These are phyloP conservation scores for Montipora efflorescens DNA, from an alignment of 64 coral and sea anemone species.

Conservation along the genomic window DNA sequence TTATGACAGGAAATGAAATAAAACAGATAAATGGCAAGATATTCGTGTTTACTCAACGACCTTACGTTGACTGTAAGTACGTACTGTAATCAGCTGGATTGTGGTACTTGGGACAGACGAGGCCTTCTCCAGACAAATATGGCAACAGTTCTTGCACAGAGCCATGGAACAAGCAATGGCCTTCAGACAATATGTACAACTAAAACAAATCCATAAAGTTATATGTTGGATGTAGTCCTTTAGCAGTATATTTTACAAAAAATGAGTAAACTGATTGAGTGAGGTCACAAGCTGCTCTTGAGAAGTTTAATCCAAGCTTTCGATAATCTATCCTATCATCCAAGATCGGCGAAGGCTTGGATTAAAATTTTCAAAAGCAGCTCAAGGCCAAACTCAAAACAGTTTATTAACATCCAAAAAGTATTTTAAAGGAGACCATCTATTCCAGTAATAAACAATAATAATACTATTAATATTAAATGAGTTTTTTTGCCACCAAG, in stretches of 20 bases:
- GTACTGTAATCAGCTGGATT: slow-evolving; percentile 99
- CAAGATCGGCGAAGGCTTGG: no score
- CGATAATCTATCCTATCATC: no score
- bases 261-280: no score
- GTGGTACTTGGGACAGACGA: slow-evolving; percentile 97
- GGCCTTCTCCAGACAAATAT: slow-evolving; percentile 76
- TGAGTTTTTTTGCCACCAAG: no score
- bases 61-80: not conserved
- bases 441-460: not conserved
- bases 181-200: slow-evolving; percentile 94
- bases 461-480: no score
- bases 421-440: not conserved
- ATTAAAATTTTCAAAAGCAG: no score
- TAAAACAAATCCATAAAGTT: not conserved
- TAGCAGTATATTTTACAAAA: no score
- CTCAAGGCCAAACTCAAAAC: not conserved
- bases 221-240: no score
- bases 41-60: not conserved
- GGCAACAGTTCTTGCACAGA: slow-evolving; percentile 81
- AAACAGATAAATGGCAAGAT: not conserved
- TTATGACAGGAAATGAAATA: no score
- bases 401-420: no score
- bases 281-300: no score
- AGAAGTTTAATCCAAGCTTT: no score
- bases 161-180: slow-evolving; percentile 89